Evolutionary conservation across 2,113 vertebrate genomes (phyloP), one percentile per base, ranked within the genome.

Genomic region (Phyllostomus discolor): DNA sequence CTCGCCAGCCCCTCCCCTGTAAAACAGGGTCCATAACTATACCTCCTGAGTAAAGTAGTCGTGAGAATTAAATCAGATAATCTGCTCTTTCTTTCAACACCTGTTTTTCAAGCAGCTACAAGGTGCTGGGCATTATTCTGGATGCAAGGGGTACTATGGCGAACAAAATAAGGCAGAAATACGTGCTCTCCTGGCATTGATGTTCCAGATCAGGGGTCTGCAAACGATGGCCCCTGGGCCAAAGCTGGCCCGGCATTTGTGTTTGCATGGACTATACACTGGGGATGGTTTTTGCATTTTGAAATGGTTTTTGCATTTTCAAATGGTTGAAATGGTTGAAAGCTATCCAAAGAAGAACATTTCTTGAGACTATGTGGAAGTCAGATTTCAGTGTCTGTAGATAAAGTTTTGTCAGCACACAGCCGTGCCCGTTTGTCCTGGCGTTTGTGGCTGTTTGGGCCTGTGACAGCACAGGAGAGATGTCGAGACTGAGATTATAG

Each of bases 241-340:
- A 69, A 16, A 67, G 22, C 69, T 57, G 28, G 52, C 24, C 72
- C 11, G 16, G 73, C 10, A 9, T 14, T 62, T 79, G 64, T n/a
- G 76, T 90, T 73, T 59, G 80, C 41, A 31, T 1, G 10, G 22
- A 35, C 20, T 33, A 2, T n/a, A 41, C 79, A 46, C 46, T 35
- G 28, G 38, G 15, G 62, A 38, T n/a, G 59, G 33, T 5, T 48
- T 67, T 38, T 48, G 33, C 54, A 35, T 87, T 84, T 88, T 96
- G 35, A 86, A 76, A 69, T 19, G 19, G 52, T 57, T 62, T 50
- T 50, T 50, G 48, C 48, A 15, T 50, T 50, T 50, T 52, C 4
- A 52, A 52, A 52, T 52, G 50, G 50, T 88, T 96, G 41, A 90
- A 76, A 67, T 19, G 19, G 52, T 57, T 64, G 66, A 67, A 91